Conservation (phyloP, 2,888 invertebrate species). For the Rotaria magnacalcarata region DNA sequence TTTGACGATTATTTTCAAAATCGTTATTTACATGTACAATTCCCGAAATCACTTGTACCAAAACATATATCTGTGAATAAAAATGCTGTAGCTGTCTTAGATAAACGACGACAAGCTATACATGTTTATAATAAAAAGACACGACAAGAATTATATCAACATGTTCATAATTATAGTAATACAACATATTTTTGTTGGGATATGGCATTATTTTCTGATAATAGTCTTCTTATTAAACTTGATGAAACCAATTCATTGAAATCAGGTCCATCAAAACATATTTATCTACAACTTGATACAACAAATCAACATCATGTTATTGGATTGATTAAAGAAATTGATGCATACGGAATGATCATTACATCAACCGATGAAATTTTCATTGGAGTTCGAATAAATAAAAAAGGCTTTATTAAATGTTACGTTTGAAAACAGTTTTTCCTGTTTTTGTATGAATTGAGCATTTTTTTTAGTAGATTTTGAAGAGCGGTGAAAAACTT, state of each 20-base stretch:
- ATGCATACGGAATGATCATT: constrained; percentile 27
- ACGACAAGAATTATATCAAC: neutral
- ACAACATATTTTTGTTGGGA: neutral
- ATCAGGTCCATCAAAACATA: neutral
- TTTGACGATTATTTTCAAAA: neutral
- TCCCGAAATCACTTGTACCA: neutral
- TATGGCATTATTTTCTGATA: neutral
- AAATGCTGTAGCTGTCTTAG: neutral
- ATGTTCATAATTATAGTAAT: neutral
- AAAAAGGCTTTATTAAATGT: neutral
- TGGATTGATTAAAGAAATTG: neutral
- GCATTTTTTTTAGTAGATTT: neutral
- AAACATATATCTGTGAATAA: constrained; percentile 12
- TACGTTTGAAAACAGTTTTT: neutral
- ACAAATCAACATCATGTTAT: neutral
- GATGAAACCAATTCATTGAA: neutral
- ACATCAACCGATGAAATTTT: neutral
- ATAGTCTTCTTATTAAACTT: neutral
- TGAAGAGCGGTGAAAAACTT: neutral
- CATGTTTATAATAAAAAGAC: constrained; percentile 26
- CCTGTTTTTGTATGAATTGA: neutral
- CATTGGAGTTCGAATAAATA: neutral
- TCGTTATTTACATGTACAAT: constrained; percentile 11
- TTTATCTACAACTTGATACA: constrained; percentile 18
- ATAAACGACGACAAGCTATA: constrained; percentile 1